Evolutionary conservation across 2,888 invertebrate genomes (phyloP).

Genomic region (Keiferia lycopersicella): DNA sequence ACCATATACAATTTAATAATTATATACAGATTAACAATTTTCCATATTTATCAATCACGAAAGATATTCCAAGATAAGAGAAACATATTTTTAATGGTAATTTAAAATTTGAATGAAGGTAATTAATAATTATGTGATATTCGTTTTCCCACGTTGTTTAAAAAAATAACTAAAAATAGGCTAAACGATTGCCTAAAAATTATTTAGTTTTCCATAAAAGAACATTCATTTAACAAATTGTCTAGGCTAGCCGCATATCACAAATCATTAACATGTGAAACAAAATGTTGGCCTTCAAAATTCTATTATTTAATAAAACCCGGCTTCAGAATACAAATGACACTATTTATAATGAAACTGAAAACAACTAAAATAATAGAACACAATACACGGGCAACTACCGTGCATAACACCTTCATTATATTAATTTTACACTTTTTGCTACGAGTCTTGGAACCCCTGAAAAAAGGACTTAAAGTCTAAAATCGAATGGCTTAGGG

Average conservation of each 20-base stretch:
- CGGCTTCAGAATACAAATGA: not conserved
- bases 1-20: too few species aligned
- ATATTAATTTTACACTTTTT: conserved; percentile 70
- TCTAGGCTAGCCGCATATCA: not conserved
- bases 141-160: too few species aligned
- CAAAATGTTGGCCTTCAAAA: not conserved
- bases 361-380: conserved; percentile 37
- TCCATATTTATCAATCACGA: not conserved
- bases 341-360: conserved; percentile 1
- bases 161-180: too few species aligned
- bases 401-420: conserved; percentile 73
- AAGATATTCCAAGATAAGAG: too few species aligned
- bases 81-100: too few species aligned
- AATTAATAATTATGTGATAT: too few species aligned
- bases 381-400: conserved; percentile 69
- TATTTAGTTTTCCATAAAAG: too few species aligned
- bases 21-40: not conserved
- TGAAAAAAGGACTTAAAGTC: not conserved
- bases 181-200: too few species aligned
- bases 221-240: not conserved
- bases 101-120: too few species aligned
- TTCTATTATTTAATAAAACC: not conserved
- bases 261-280: conserved; percentile 1
- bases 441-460: conserved; percentile 32
- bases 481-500: not conserved